Conservation (phyloP, 2,888 invertebrate species). For the Euzetes globulus region DNA sequence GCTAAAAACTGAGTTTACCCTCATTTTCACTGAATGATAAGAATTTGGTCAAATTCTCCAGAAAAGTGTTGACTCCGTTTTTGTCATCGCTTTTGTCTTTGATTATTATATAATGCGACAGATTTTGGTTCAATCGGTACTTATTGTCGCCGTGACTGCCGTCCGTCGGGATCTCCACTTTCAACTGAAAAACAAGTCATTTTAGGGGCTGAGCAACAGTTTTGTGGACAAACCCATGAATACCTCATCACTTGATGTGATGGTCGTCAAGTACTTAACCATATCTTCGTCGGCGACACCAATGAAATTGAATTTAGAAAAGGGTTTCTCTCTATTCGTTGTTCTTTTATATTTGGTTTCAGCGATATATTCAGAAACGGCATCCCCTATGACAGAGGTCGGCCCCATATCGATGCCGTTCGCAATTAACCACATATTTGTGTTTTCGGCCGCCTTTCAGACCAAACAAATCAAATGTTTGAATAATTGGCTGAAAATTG, state of each 20-base stretch:
- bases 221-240: background rate
- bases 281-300: constrained; percentile 38
- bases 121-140: constrained; percentile 46
- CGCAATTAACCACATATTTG: constrained; percentile 47
- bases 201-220: background rate
- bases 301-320: constrained; percentile 38
- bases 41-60: constrained; percentile 32
- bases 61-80: constrained; percentile 38
- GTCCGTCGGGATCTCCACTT: background rate
- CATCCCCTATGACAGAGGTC: constrained; percentile 46
- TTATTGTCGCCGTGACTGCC: constrained; percentile 22
- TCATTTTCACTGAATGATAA: background rate
- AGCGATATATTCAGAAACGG: constrained; percentile 40
- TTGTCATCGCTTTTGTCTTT: constrained; percentile 42
- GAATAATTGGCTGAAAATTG: background rate
- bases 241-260: constrained; percentile 36
- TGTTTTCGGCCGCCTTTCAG: constrained; percentile 46
- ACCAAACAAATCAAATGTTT: too few species aligned
- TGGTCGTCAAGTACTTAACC: constrained; percentile 36
- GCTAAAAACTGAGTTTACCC: background rate
- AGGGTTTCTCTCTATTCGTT: background rate
- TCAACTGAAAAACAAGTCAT: background rate
- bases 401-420: constrained; percentile 46
- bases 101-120: constrained; percentile 46
- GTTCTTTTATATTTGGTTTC: constrained; percentile 32